phyloP scores from a whole-genome alignment of 92 coral and sea anemone species.

The Umimayanthus chanpuru region DNA sequence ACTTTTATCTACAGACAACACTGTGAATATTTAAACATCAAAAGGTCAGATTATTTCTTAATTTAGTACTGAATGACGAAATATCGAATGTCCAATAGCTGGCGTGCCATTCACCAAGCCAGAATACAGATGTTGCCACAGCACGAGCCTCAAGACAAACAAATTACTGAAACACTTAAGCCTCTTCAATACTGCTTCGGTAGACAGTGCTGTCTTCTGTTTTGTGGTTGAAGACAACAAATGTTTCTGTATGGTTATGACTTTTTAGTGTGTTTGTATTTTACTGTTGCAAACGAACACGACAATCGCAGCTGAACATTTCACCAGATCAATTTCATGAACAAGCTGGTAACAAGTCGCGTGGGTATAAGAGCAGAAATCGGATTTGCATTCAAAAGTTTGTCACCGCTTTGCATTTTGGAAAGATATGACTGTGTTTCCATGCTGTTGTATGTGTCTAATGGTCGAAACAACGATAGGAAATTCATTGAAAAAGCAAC shows the following conservation, averaged over 20 bases:
- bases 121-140: neutral
- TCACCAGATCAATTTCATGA: neutral
- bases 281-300: neutral
- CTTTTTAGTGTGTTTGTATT: neutral
- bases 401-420: neutral
- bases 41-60: neutral
- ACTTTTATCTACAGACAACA: neutral
- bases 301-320: neutral
- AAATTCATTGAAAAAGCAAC: neutral
- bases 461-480: neutral
- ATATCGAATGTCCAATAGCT: neutral
- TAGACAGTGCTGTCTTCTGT: neutral
- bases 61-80: neutral
- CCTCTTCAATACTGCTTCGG: neutral
- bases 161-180: neutral
- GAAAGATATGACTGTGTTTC: neutral
- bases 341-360: neutral
- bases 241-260: neutral
- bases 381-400: neutral
- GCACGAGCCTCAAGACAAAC: neutral
- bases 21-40: neutral
- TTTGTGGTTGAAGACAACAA: neutral
- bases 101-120: neutral
- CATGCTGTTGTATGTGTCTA: neutral
- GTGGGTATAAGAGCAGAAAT: neutral